Conservation (phyloP, 2,113 vertebrate species). For the Nerophis ophidion region DNA sequence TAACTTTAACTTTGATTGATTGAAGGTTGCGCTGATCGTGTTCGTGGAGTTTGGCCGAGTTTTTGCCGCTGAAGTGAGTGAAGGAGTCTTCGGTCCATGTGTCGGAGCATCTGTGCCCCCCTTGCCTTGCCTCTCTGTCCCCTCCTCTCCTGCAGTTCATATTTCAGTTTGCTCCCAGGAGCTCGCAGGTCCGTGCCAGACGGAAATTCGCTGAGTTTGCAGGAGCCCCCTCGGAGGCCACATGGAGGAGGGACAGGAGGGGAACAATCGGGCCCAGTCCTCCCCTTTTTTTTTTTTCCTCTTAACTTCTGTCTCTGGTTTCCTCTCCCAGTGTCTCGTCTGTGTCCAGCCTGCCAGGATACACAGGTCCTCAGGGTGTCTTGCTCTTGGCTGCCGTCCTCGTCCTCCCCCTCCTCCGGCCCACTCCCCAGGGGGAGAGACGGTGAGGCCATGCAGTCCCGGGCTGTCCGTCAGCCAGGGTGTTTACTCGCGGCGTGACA, state of each 20-base stretch:
- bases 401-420: constrained; percentile 56
- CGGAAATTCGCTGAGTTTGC: constrained; percentile 86
- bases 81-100: not conserved
- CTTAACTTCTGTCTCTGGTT: constrained; percentile 36
- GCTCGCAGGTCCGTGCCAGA: constrained; percentile 91
- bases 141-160: constrained; percentile 77
- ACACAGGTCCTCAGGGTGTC: constrained; percentile 81
- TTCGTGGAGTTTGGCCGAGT: too few relatives aligned
- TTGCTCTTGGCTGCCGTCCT: constrained; percentile 68
- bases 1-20: too few relatives aligned
- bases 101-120: constrained; percentile 23
- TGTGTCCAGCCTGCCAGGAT: constrained; percentile 79
- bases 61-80: not conserved
- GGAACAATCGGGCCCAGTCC: constrained; percentile 84
- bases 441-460: constrained; percentile 91
- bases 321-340: constrained; percentile 61
- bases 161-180: constrained; percentile 94
- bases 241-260: constrained; percentile 85
- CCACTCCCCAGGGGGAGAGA: constrained; percentile 72
- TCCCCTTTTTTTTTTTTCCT: constrained; percentile 47
- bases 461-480: constrained; percentile 92
- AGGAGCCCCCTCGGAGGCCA: constrained; percentile 87
- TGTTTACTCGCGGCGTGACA: constrained; percentile 99
- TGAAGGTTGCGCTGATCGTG: too few relatives aligned
- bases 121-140: constrained; percentile 47